Base-by-base conservation (phyloP, 2,888 invertebrate species). In the Spisula solida region DNA sequence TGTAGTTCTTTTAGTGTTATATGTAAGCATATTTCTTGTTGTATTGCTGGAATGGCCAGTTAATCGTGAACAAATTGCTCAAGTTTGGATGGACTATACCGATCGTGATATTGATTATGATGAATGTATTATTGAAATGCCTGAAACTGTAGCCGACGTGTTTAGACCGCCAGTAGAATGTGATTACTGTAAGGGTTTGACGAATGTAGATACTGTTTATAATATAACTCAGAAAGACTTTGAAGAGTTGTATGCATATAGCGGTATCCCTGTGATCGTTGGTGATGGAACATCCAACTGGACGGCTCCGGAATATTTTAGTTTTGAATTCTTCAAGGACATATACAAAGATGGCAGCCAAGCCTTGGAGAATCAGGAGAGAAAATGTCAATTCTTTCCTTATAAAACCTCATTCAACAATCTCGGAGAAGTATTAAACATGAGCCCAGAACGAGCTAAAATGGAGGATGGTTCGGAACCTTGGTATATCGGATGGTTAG, bases 361-460 rank as follows among this genome's bases (percentile, higher is more conserved):
- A 10, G 95, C 93, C 31, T 86, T 96, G 85, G 95, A 96, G 85
- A 95, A 94, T 84, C 90, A 88, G 16, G 94, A 94, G 70, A 91
- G 94, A 66, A 98, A 98, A 93, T 99, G 99, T 94, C 99, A 99
- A 96, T 99, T 99, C 97, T 98, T 99, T 96, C 98, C 99, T 0
- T 99, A 99, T 96, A 95, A 98, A 97, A 99, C 99, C 0, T 98
- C 98, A 56, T 98, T 99, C 95, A 97, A 97, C 51, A 98, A 97
- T 80, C 97, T 99, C 0, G 97, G 97, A 82, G 98, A 99, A 91
- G 99, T 98, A 0, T 98, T 99, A 92, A 97, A 97, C 85, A 99
- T 99, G 98, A 97, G 98, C 51, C 97, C 97, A 14, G 97, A 97
- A 10, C 97, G 99, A 88, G 98, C 98, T 0, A 97, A 97, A 85